These are phyloP conservation scores for Xylocopa sonorina DNA, from an alignment of 1,140 invertebrate genomes.

Conservation along the genomic window DNA sequence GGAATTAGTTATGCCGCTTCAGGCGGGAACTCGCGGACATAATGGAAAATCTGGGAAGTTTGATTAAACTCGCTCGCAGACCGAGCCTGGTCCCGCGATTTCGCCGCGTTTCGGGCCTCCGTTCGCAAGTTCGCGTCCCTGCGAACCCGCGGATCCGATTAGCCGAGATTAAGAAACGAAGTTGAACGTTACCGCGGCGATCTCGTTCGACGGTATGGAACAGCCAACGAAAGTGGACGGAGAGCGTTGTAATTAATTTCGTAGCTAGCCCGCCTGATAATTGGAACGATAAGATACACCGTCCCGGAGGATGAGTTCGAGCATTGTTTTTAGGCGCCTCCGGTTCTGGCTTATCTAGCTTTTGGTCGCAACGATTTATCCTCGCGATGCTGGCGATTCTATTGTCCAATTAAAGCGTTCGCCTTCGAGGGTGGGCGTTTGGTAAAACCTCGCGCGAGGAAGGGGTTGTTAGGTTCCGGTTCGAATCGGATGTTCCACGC, in stretches of 20 bases:
- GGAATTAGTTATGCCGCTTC: slow-evolving; percentile 69
- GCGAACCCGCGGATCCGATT: slow-evolving; percentile 70
- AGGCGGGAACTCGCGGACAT: slow-evolving; percentile 71
- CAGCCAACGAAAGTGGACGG: background rate
- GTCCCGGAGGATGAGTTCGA: slow-evolving; percentile 4
- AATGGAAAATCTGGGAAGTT: slow-evolving; percentile 77
- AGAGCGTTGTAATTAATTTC: slow-evolving; percentile 44
- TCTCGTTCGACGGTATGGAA: background rate
- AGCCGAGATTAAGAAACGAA: slow-evolving; percentile 73
- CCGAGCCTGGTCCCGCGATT: slow-evolving; percentile 23
- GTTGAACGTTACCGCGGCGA: slow-evolving; percentile 66
- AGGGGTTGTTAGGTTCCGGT: no score
- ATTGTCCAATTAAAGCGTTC: background rate
- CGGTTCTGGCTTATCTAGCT: no score
- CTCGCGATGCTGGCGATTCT: background rate
- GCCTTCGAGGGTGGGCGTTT: background rate
- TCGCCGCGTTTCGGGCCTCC: background rate
- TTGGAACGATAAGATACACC: slow-evolving; percentile 47
- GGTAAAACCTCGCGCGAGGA: background rate
- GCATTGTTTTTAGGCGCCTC: slow-evolving; percentile 4
- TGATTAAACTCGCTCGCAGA: slow-evolving; percentile 70
- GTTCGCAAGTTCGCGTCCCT: slow-evolving; percentile 61
- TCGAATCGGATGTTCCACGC: no score
- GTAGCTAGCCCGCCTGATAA: slow-evolving; percentile 31
- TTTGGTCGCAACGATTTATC: background rate